These are phyloP conservation scores for Scomberomorus guttatus DNA, from an alignment of 2,797 vertebrate species.

Conservation along the genomic window DNA sequence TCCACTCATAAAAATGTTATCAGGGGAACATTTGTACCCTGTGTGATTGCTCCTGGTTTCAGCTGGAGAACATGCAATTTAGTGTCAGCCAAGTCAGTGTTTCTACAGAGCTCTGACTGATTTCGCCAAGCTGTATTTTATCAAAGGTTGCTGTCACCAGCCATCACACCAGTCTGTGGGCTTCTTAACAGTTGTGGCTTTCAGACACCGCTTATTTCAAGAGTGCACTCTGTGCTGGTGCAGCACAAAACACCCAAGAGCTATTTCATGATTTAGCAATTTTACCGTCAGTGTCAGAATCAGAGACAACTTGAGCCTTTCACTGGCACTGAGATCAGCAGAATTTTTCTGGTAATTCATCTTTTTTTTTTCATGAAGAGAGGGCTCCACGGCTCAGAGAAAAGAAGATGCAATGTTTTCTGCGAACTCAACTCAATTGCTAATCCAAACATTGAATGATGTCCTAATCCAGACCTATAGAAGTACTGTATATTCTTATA, in stretches of 20 bases:
- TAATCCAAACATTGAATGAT: not conserved
- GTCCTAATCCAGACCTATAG: not conserved
- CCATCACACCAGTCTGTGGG: slow-evolving; percentile 15
- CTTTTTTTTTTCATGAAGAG: slow-evolving; percentile 1
- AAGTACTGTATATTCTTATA: not conserved
- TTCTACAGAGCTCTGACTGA: slow-evolving; percentile 40
- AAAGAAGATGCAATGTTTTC: slow-evolving; percentile 10
- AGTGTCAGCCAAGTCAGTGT: slow-evolving; percentile 33
- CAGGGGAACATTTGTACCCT: slow-evolving; percentile 26
- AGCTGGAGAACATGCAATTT: slow-evolving; percentile 28
- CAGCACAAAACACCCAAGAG: slow-evolving; percentile 28
- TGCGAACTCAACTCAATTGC: not conserved
- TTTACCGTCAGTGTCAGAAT: slow-evolving; percentile 33
- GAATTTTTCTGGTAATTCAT: slow-evolving; percentile 22
- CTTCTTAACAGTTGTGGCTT: slow-evolving; percentile 31
- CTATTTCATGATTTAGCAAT: slow-evolving; percentile 28
- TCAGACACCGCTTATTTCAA: slow-evolving; percentile 37
- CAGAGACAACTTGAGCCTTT: slow-evolving; percentile 33
- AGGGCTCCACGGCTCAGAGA: not conserved
- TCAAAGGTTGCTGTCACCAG: slow-evolving; percentile 47
- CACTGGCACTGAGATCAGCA: slow-evolving; percentile 18
- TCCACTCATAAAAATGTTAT: slow-evolving; percentile 37
- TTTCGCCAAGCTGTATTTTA: slow-evolving; percentile 35
- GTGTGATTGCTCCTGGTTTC: slow-evolving; percentile 52
- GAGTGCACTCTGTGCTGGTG: slow-evolving; percentile 21